Base-by-base conservation (phyloP, 2,113 vertebrate species). In the Calonectris borealis region DNA sequence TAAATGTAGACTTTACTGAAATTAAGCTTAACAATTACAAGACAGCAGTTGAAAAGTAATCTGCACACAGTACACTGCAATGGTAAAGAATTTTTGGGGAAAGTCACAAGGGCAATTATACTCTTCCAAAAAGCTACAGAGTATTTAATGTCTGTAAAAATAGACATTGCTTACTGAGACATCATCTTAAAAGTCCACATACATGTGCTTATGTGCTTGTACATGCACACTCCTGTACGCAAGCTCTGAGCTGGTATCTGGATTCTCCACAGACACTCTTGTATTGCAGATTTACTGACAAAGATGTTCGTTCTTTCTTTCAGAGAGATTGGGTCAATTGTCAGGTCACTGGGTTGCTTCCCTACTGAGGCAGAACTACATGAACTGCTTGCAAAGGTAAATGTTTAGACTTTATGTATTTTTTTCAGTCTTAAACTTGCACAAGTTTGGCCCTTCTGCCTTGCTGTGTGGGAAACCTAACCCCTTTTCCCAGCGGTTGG, bases 261-360 rank as follows among this genome's bases (percentile, higher is more conserved):
- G 55, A 27, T 87, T 68, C 34, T 90, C 44, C 48, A 78, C 40
- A 75, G 40, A 22, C 14, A 36, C 42, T 61, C 16, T 44, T 52
- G 9, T 48, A 31, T 60, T 94, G 69, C 71, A 89, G 78, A 70
- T 77, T 70, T 95, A 42, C 29, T 68, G 62, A 94, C 54, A 86
- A 73, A 92, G 7, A 46, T 82, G 4, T 58, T 88, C 13, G 38
- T 51, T 44, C 48, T 25, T 46, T 19, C 27, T 91, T 94, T 70
- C 95, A 99, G 99, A 78, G 99, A 99, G 93, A 98, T 99, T 36
- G 98, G 99, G 57, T 99, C 98, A 58, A 99, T 99, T 82, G 94
- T 99, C 80, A 98, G 98, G 72, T 99, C 99, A 10, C 96, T 99
- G 38, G 99, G 99, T 32, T 99, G 99, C 95, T 99, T 98, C 86